Conservation (phyloP, 2,888 invertebrate genomes). For the Drosophila picticornis region DNA sequence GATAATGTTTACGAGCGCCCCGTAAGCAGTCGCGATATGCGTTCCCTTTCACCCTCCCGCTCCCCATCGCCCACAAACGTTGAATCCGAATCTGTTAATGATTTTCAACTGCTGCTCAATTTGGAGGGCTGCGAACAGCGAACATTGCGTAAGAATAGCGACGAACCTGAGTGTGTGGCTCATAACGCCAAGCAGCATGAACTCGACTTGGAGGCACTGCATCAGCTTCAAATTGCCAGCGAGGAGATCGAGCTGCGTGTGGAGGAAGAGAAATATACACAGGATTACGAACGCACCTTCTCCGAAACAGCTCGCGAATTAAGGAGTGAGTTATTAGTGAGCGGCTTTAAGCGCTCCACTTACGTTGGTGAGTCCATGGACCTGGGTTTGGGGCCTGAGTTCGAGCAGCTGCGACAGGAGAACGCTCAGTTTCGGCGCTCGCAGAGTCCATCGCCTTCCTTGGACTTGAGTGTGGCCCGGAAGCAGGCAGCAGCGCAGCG, state of each 20-base stretch:
- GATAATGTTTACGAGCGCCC: slow-evolving; percentile 61
- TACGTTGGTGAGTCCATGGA: slow-evolving; percentile 84
- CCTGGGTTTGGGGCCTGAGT: slow-evolving; percentile 75
- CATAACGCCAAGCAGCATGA: slow-evolving; percentile 65
- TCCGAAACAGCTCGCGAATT: slow-evolving; percentile 81
- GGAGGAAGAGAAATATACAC: slow-evolving; percentile 21
- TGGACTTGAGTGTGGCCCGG: slow-evolving; percentile 49
- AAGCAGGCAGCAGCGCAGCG: slow-evolving; percentile 67
- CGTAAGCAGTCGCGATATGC: slow-evolving; percentile 35
- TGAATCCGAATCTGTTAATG: slow-evolving; percentile 49
- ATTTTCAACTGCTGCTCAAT: slow-evolving; percentile 79
- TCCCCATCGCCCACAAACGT: slow-evolving; percentile 50
- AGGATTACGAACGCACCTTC: slow-evolving; percentile 76
- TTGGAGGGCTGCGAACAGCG: slow-evolving; percentile 64
- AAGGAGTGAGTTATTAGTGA: slow-evolving; percentile 72
- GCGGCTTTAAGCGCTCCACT: slow-evolving; percentile 83
- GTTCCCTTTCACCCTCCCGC: slow-evolving; percentile 67
- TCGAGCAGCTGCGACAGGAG: slow-evolving; percentile 69
- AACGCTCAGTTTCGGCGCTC: slow-evolving; percentile 78
- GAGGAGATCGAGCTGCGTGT: slow-evolving; percentile 78
- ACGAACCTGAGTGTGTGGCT: slow-evolving; percentile 71
- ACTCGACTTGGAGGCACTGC: slow-evolving; percentile 78
- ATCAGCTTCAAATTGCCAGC: slow-evolving; percentile 67
- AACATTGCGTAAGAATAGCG: slow-evolving; percentile 57
- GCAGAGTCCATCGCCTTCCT: slow-evolving; percentile 75